Percentiles rank a stretch among this genome's conserved stretches.
phyloP scores from a whole-genome alignment of 1,140 invertebrate genomes.

The Brachionus paranguensis region DNA sequence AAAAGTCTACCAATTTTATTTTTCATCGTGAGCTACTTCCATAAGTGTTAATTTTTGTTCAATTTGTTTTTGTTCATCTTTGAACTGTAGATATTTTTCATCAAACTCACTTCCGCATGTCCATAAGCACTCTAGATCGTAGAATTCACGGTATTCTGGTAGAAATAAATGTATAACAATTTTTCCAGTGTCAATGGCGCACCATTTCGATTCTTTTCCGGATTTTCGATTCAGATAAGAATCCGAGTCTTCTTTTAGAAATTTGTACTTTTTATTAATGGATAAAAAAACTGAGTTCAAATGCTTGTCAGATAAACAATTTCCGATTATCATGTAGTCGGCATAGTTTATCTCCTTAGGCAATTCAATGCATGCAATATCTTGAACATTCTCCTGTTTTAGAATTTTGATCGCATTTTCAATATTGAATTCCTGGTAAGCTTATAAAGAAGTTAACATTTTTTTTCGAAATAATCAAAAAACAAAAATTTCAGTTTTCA shows the following conservation, averaged over 20 bases:
- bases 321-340: constrained; percentile 72
- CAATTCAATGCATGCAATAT: constrained; percentile 74
- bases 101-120: constrained; percentile 74
- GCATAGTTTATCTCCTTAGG: constrained; percentile 71
- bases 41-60: constrained; percentile 14
- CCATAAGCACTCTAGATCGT: constrained; percentile 86
- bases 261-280: constrained; percentile 60
- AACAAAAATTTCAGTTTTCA: too few relatives aligned
- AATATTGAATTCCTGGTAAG: background rate
- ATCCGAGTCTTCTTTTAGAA: background rate
- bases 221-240: background rate
- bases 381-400: constrained; percentile 67
- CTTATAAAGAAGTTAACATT: background rate
- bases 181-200: constrained; percentile 75
- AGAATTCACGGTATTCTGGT: constrained; percentile 63
- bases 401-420: constrained; percentile 63
- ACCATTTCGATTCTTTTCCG: constrained; percentile 60
- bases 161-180: constrained; percentile 84
- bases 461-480: background rate
- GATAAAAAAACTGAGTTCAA: constrained; percentile 69
- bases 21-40: background rate
- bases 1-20: background rate
- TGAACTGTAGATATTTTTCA: constrained; percentile 46
- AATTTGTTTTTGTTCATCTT: background rate
- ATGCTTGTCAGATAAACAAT: constrained; percentile 68